A percentile compares a stretch with the other conserved stretches of the same genome.
Evolutionary conservation across 1,140 invertebrate genomes (phyloP).

Genomic region (Lasioglossum albipes): DNA sequence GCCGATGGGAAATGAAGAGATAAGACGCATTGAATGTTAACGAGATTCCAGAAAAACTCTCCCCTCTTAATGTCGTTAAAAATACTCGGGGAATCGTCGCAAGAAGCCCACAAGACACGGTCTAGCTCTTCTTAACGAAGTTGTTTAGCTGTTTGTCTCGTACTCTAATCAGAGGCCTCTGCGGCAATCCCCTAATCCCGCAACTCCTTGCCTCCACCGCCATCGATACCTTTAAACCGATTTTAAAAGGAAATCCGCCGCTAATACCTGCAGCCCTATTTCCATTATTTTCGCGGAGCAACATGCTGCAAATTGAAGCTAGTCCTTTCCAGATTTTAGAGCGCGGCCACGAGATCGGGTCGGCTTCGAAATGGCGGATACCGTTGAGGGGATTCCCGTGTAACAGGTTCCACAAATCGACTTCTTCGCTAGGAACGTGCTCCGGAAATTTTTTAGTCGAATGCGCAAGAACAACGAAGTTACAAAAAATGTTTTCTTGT

Average conservation of each 20-base stretch:
- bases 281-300: background rate
- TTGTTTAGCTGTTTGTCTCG: conserved; percentile 3
- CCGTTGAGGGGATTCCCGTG: no score
- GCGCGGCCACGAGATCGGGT: no score
- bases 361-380: no score
- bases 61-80: no score
- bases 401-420: no score
- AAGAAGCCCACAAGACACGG: background rate
- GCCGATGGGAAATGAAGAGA: background rate
- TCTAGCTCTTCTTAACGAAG: background rate
- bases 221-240: background rate
- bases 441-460: no score
- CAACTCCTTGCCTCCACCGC: background rate
- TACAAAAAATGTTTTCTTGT: no score
- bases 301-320: background rate
- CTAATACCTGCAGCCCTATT: background rate
- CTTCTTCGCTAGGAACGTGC: no score
- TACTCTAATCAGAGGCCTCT: background rate
- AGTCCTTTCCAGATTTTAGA: background rate
- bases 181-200: background rate
- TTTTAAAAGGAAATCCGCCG: background rate
- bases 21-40: background rate
- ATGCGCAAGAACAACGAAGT: no score
- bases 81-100: no score
- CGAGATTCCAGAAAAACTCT: background rate